Evolutionary conservation across 2,797 vertebrate species (phyloP), one percentile per base, ranked within the genome.

Genomic region (Gymnoscopelus braueri): DNA sequence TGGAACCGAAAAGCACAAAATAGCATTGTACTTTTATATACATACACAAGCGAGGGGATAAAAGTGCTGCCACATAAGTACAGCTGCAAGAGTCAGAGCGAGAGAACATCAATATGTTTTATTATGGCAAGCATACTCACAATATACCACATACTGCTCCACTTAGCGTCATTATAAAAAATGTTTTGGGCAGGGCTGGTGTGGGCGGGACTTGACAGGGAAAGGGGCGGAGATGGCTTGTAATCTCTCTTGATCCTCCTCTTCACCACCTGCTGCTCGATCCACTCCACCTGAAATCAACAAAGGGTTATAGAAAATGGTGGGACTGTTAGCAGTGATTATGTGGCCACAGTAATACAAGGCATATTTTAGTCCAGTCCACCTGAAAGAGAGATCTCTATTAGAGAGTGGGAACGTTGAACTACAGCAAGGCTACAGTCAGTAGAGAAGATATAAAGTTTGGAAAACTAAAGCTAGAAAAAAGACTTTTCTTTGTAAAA

Each of bases 101-200:
- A 6, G 19, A 12, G 10, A 56, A 11, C 49, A 11, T 12, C 1
- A 4, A 8, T 44, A 10, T 13, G 26, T 5, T 54, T 13, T 50
- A 1, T n/a, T 65, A 14, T 3, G 12, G 66, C 10, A 24, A 63
- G 72, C 1, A 5, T 82, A 95, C 98, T 98, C 87, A 99, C 98
- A 91, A 99, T 98, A 80, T 99, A 99, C 98, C 98, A 99, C 98
- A 99, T 99, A 92, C 96, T 99, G 84, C 94, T 97, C 98, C 98
- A 99, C 88, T 99, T 99, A 82, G 96, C 96, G 69, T 99, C 98
- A 75, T 98, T 99, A 91, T 96, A 99, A 88, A 95, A 98, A 78
- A 96, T 96, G 64, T 56, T 91, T 75, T 95, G 96, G 81, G 92
- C 82, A 29, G 87, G 88, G 77, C 84, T 92, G 89, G 89, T 87